Conservation (phyloP, 2,797 vertebrate species). For the Arremon brunneinucha region DNA sequence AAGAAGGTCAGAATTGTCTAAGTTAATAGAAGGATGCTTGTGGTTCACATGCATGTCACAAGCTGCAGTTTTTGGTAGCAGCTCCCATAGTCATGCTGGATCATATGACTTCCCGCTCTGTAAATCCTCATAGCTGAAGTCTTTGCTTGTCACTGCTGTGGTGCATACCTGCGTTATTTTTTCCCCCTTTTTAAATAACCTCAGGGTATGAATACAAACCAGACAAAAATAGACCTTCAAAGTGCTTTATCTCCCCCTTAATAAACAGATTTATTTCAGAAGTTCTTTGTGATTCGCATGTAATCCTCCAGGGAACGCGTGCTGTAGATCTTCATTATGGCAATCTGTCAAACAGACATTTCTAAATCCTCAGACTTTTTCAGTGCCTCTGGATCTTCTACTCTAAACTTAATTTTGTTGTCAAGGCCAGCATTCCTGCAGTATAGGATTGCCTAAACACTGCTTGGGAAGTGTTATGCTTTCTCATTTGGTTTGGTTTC, state of each 20-base stretch:
- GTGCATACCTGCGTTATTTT: background rate
- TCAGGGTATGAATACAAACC: background rate
- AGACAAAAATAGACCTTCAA: background rate
- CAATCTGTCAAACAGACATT: background rate
- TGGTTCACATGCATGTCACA: background rate
- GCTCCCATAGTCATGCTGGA: background rate
- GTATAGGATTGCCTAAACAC: fast-evolving
- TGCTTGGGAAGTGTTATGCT: background rate
- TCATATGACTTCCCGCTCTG: background rate
- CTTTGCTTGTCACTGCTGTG: background rate
- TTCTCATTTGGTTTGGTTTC: background rate
- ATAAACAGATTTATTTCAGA: background rate
- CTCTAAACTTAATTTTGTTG: background rate
- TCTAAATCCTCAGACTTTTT: background rate
- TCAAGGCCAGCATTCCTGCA: background rate
- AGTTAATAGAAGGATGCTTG: background rate
- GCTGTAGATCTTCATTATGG: background rate
- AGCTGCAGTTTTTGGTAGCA: background rate
- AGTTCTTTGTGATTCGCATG: background rate
- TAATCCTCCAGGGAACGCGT: background rate
- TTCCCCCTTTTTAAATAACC: background rate
- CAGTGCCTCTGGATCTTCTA: background rate
- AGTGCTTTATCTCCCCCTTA: background rate
- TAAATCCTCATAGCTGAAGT: background rate
- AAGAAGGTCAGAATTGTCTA: background rate